A percentile compares a stretch with the other conserved stretches of the same genome.
Conservation (phyloP, 2,113 vertebrate species). For the Scytalopus superciliaris region DNA sequence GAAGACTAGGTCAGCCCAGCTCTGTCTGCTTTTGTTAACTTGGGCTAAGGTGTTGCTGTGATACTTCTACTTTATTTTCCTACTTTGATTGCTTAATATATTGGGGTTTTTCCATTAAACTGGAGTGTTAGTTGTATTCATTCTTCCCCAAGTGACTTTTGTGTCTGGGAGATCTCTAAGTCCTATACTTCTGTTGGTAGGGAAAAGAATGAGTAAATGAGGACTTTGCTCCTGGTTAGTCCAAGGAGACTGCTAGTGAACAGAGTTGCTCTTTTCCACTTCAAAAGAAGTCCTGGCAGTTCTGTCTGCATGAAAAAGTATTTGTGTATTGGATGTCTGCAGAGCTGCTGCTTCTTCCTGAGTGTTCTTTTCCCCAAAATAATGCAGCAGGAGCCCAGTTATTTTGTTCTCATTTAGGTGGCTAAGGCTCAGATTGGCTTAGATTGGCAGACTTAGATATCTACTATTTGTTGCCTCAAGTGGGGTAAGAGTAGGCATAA, state of each 20-base stretch:
- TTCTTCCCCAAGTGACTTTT: neutral
- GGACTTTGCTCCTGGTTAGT: neutral
- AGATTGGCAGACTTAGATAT: neutral
- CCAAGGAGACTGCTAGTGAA: neutral
- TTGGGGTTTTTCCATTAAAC: neutral
- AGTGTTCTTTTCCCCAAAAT: neutral
- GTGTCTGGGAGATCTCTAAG: neutral
- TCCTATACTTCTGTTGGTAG: neutral
- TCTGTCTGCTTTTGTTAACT: neutral
- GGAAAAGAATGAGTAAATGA: neutral
- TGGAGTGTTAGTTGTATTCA: neutral
- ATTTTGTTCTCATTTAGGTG: neutral
- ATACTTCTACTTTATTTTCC: neutral
- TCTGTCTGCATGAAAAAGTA: neutral
- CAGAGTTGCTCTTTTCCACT: neutral
- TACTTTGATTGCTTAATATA: neutral
- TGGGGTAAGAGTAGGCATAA: neutral
- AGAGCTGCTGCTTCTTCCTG: neutral
- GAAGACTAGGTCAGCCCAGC: neutral
- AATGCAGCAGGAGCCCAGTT: neutral
- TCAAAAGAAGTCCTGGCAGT: neutral
- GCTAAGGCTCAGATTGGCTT: neutral
- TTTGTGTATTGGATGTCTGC: neutral
- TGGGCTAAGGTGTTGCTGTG: neutral
- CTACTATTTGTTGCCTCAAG: neutral